These are phyloP conservation scores for Iguana delicatissima DNA, from an alignment of 2,797 vertebrate species.

Conservation along the genomic window DNA sequence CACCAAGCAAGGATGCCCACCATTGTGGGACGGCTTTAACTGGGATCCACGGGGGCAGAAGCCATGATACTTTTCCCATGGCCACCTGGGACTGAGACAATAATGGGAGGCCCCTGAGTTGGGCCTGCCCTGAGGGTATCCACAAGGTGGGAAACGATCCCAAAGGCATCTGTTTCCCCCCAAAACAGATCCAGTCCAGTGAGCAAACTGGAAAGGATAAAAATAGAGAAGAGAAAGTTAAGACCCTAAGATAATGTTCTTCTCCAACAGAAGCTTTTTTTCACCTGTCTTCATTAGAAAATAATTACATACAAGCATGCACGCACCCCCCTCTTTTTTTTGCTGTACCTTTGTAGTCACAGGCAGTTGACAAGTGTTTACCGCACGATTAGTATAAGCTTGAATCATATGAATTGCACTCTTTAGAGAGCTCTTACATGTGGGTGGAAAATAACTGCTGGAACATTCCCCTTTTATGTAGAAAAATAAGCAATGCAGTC, in stretches of 20 bases:
- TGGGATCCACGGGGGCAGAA: too few relatives aligned
- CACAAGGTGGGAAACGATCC: too few relatives aligned
- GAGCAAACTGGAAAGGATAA: too few relatives aligned
- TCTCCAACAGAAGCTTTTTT: not conserved
- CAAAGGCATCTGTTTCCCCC: too few relatives aligned
- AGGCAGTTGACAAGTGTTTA: constrained; percentile 59
- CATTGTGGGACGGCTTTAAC: too few relatives aligned
- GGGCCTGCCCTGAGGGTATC: too few relatives aligned
- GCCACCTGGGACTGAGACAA: too few relatives aligned
- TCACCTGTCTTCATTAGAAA: not conserved
- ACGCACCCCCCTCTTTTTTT: not conserved
- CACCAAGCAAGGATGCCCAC: too few relatives aligned
- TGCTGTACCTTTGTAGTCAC: constrained; percentile 55
- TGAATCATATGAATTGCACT: constrained; percentile 51
- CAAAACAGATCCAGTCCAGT: too few relatives aligned
- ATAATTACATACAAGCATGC: not conserved
- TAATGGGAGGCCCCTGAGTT: too few relatives aligned
- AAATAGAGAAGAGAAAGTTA: constrained; percentile 47
- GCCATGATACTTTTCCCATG: too few relatives aligned
- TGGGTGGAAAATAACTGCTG: constrained; percentile 52
- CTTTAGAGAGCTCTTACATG: constrained; percentile 55
- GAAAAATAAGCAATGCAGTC: constrained; percentile 32
- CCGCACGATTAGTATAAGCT: constrained; percentile 51
- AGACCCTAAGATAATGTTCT: not conserved
- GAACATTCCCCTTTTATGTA: not conserved